These are phyloP conservation scores for Upupa epops DNA, from an alignment of 2,113 vertebrate genomes.

Conservation along the genomic window DNA sequence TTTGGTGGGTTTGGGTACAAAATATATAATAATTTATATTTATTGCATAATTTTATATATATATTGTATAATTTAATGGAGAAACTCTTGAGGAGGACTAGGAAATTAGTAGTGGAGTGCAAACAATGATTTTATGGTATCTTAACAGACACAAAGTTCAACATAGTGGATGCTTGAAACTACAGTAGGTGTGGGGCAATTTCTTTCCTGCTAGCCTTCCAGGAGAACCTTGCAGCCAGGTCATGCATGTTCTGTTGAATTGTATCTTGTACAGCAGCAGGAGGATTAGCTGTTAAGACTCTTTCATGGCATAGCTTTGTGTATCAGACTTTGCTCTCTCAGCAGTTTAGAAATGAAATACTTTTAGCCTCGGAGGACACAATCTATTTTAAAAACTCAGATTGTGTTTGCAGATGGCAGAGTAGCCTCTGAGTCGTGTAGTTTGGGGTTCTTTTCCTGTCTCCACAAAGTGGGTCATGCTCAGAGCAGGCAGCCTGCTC, in stretches of 20 bases:
- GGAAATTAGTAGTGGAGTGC: background rate
- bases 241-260: background rate
- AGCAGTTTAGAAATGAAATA: conserved; percentile 44
- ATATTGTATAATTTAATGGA: background rate
- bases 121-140: background rate
- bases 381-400: conserved; percentile 44
- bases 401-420: background rate
- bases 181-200: background rate
- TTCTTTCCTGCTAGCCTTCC: background rate
- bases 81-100: background rate
- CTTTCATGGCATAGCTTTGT: conserved; percentile 11
- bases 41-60: no score
- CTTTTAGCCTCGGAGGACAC: background rate
- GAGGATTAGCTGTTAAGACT: conserved; percentile 49
- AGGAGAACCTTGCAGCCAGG: background rate
- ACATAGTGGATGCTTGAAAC: background rate
- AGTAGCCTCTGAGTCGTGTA: background rate
- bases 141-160: background rate
- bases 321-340: conserved; percentile 10
- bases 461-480: fast-evolving
- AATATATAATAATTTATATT: no score
- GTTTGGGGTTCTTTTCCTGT: background rate
- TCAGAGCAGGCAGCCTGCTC: background rate
- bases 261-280: background rate
- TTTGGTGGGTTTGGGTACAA: background rate